Evolutionary conservation across 1,140 invertebrate species (phyloP).

Genomic region (Cherax quadricarinatus): DNA sequence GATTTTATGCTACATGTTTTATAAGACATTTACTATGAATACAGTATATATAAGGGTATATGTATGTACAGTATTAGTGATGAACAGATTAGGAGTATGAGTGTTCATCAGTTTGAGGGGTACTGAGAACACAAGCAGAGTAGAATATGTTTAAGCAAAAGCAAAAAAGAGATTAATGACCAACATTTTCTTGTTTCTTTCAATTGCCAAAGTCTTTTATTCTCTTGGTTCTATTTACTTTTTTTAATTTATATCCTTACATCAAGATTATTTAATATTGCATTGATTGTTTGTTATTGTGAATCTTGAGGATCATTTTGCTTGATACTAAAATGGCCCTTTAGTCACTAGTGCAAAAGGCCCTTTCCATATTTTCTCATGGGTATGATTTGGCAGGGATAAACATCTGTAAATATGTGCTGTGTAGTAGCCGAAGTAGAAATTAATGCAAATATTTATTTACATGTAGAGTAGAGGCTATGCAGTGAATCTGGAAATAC

Average conservation of each 20-base stretch:
- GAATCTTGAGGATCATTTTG: slow-evolving; percentile 48
- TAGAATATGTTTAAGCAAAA: background rate
- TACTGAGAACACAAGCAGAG: background rate
- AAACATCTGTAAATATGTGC: slow-evolving; percentile 58
- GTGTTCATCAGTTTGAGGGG: background rate
- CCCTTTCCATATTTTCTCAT: slow-evolving; percentile 57
- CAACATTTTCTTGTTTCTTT: background rate
- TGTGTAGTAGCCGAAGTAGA: slow-evolving; percentile 61
- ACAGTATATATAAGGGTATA: background rate
- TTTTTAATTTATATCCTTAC: background rate
- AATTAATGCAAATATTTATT: slow-evolving; percentile 63
- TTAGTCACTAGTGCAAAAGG: slow-evolving; percentile 47
- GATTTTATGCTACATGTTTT: too few species aligned
- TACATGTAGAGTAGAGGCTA: slow-evolving; percentile 62
- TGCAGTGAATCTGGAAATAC: slow-evolving; percentile 57
- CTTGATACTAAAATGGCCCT: slow-evolving; percentile 33
- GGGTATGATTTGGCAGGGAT: slow-evolving; percentile 69
- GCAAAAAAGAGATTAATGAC: background rate
- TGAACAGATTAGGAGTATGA: background rate
- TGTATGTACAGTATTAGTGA: background rate
- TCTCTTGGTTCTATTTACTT: background rate
- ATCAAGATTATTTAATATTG: background rate
- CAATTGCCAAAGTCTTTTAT: background rate
- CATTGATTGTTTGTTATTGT: slow-evolving; percentile 20
- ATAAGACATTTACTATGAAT: too few species aligned